Percentiles rank a stretch among this genome's conserved stretches.
These are phyloP conservation scores for Hemiprocne comata DNA, from an alignment of 2,113 vertebrate genomes.

Conservation along the genomic window DNA sequence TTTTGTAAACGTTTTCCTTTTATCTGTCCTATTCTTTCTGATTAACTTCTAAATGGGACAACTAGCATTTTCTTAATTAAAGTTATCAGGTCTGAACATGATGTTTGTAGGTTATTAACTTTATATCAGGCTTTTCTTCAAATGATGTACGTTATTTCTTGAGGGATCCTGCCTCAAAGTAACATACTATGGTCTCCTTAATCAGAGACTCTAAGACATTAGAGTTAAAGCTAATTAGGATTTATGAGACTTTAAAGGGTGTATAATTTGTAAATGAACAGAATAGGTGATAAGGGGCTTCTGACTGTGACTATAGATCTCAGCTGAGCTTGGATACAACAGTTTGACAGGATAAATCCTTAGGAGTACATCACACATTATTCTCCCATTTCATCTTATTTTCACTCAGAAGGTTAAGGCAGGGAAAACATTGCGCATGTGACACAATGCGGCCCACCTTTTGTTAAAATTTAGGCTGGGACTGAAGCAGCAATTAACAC, in stretches of 20 bases:
- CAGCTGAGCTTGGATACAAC: not conserved
- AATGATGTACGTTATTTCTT: not conserved
- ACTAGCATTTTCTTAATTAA: constrained; percentile 2
- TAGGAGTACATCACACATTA: not conserved
- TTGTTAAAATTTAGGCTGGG: not conserved
- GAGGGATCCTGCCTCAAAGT: not conserved
- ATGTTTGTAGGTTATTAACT: not conserved
- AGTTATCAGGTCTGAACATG: not conserved
- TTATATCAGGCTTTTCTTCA: not conserved
- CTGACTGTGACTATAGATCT: not conserved
- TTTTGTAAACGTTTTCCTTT: not conserved
- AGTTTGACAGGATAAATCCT: not conserved
- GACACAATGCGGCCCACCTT: not conserved
- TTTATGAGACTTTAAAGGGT: not conserved
- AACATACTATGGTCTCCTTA: not conserved
- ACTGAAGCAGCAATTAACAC: not conserved
- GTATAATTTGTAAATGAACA: not conserved
- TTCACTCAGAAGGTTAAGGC: not conserved
- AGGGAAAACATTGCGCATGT: not conserved
- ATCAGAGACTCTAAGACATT: not conserved
- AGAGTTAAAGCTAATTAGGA: constrained; percentile 36
- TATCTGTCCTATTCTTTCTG: not conserved
- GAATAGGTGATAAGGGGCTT: not conserved
- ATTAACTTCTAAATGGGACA: not conserved
- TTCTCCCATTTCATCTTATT: not conserved